Evolutionary conservation across 2,113 vertebrate genomes (phyloP).

Genomic region (Python bivittatus): DNA sequence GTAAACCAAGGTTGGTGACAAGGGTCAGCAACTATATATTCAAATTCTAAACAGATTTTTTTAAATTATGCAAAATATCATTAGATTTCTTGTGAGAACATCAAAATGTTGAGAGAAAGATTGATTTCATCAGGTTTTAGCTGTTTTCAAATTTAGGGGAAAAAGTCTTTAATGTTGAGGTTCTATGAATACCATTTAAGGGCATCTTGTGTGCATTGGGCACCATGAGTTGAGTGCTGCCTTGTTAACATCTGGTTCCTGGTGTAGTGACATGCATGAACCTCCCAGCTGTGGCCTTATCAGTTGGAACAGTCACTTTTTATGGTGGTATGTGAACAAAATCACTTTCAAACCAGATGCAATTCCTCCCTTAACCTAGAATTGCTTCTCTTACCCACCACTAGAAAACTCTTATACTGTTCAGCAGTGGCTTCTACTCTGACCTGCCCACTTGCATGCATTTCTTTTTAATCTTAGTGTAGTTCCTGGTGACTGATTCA

Average conservation of each 20-base stretch:
- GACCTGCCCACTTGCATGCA: neutral
- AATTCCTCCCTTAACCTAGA: neutral
- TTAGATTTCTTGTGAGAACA: neutral
- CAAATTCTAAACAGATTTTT: neutral
- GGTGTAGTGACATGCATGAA: neutral
- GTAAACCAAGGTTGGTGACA: neutral
- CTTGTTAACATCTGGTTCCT: neutral
- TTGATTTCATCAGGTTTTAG: neutral
- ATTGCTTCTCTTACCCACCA: neutral
- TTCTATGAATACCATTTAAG: neutral
- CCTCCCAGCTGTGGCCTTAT: neutral
- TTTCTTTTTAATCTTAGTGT: neutral
- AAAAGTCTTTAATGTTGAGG: neutral
- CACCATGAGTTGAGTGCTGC: neutral
- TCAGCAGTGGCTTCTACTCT: neutral
- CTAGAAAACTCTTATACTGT: neutral
- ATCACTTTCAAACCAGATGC: neutral
- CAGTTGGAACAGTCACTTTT: neutral
- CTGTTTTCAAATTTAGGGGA: neutral
- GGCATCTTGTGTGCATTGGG: neutral
- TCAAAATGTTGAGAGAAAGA: neutral
- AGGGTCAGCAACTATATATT: neutral
- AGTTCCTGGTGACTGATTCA: neutral
- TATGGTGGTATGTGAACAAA: neutral
- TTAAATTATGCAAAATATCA: neutral